These are phyloP conservation scores for Poecile montanus DNA, from an alignment of 2,797 vertebrate species.

Conservation along the genomic window DNA sequence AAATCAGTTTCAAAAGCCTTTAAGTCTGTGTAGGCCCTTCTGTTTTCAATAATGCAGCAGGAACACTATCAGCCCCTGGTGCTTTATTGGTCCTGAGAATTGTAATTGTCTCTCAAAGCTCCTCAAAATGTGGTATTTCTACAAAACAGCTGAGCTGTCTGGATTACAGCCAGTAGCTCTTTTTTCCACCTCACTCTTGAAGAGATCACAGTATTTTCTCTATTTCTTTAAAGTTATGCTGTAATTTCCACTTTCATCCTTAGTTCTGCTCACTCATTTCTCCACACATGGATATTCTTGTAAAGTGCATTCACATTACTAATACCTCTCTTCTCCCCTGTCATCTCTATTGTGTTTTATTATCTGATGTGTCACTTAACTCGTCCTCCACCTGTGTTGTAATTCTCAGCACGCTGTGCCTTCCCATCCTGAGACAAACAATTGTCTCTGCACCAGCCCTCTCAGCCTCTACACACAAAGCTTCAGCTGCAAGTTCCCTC, in stretches of 20 bases:
- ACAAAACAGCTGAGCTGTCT: constrained; percentile 56
- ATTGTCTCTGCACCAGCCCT: not conserved
- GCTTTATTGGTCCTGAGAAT: constrained; percentile 55
- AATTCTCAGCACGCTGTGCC: not conserved
- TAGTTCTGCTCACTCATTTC: not conserved
- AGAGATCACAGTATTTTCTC: constrained; percentile 24
- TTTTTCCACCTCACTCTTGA: constrained; percentile 29
- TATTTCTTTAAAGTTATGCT: constrained; percentile 21
- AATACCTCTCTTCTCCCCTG: not conserved
- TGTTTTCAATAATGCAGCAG: constrained; percentile 64
- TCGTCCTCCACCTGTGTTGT: not conserved
- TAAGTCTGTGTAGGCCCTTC: not conserved
- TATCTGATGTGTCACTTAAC: not conserved
- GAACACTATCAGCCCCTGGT: constrained; percentile 49
- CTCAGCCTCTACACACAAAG: not conserved
- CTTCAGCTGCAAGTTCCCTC: not conserved
- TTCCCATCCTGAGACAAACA: not conserved
- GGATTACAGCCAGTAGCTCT: constrained; percentile 24
- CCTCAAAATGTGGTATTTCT: constrained; percentile 52
- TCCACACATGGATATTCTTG: constrained; percentile 28
- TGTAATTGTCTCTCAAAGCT: constrained; percentile 61
- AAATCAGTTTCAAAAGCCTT: constrained; percentile 44
- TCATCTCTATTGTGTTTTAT: not conserved
- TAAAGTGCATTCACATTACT: not conserved
- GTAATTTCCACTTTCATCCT: constrained; percentile 14